A percentile compares a stretch with the other conserved stretches of the same genome.
Conservation (phyloP, 2,888 invertebrate species). For the Acronicta alni region DNA sequence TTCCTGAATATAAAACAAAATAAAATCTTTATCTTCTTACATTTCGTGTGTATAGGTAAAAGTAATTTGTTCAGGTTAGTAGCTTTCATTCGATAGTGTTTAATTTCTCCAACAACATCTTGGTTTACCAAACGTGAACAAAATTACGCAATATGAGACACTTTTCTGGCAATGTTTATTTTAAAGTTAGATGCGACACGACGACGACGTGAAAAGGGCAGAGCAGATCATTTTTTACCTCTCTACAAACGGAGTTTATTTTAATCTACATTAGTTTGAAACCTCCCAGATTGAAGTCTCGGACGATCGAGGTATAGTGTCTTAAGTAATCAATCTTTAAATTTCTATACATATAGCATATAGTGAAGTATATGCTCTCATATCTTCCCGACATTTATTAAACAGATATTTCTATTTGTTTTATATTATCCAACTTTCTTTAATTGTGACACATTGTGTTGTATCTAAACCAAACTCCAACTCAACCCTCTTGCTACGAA, state of each 20-base stretch:
- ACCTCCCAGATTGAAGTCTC: constrained; percentile 12
- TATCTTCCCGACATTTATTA: not conserved
- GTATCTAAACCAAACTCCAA: constrained; percentile 14
- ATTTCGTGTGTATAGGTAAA: not conserved
- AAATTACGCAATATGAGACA: constrained; percentile 63
- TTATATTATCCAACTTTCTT: constrained; percentile 15
- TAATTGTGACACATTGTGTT: constrained; percentile 9
- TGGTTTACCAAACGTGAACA: constrained; percentile 60
- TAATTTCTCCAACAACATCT: constrained; percentile 11
- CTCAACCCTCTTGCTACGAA: constrained; percentile 51
- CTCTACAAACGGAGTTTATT: constrained; percentile 35
- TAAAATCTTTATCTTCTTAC: constrained; percentile 15
- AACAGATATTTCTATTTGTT: constrained; percentile 6
- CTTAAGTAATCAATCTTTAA: not conserved
- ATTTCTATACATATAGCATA: not conserved
- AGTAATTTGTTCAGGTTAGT: constrained; percentile 1
- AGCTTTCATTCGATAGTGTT: constrained; percentile 6
- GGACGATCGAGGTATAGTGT: constrained; percentile 9
- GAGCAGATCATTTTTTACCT: constrained; percentile 35
- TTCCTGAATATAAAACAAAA: constrained; percentile 17
- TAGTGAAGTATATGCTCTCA: constrained; percentile 2
- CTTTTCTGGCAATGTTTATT: constrained; percentile 65
- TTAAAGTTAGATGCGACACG: constrained; percentile 29
- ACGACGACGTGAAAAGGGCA: constrained; percentile 25
- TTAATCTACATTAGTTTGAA: constrained; percentile 37